phyloP scores from a whole-genome alignment of 2,797 vertebrate species.

The Fistularia tabacaria region DNA sequence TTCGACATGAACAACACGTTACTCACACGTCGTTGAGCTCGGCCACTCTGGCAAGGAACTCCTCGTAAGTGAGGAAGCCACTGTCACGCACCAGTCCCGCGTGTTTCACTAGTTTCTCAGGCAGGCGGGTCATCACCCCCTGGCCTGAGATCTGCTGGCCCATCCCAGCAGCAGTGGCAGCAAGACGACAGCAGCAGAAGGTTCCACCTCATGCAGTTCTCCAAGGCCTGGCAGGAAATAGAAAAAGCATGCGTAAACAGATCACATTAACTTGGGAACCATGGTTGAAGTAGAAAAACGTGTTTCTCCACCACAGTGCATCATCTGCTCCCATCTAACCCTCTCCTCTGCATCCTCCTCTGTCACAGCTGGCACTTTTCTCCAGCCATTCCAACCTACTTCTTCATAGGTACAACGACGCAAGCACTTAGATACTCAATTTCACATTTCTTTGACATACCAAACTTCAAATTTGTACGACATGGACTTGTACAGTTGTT shows the following conservation, averaged over 20 bases:
- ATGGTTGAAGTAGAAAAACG: neutral
- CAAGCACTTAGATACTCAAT: too few relatives aligned
- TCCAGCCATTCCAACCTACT: too few relatives aligned
- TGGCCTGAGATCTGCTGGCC: constrained; percentile 94
- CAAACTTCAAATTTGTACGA: too few relatives aligned
- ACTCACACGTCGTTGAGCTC: constrained; percentile 98
- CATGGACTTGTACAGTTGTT: too few relatives aligned
- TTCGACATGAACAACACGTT: too few relatives aligned
- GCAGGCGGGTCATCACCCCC: constrained; percentile 84
- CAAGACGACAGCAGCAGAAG: constrained; percentile 24
- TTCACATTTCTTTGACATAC: too few relatives aligned
- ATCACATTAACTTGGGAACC: neutral
- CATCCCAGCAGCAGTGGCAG: constrained; percentile 72
- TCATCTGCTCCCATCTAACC: too few relatives aligned
- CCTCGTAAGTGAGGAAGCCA: constrained; percentile 91
- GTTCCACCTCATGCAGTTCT: constrained; percentile 55
- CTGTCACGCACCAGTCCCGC: constrained; percentile 88
- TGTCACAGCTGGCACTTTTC: too few relatives aligned
- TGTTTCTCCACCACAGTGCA: too few relatives aligned
- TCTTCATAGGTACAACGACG: too few relatives aligned
- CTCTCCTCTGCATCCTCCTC: too few relatives aligned
- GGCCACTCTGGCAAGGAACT: constrained; percentile 92
- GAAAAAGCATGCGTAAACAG: neutral
- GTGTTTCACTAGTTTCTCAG: constrained; percentile 94
- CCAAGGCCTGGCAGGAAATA: constrained; percentile 24